phyloP scores from a whole-genome alignment of 2,797 vertebrate genomes.

The Rhinoraja longicauda region DNA sequence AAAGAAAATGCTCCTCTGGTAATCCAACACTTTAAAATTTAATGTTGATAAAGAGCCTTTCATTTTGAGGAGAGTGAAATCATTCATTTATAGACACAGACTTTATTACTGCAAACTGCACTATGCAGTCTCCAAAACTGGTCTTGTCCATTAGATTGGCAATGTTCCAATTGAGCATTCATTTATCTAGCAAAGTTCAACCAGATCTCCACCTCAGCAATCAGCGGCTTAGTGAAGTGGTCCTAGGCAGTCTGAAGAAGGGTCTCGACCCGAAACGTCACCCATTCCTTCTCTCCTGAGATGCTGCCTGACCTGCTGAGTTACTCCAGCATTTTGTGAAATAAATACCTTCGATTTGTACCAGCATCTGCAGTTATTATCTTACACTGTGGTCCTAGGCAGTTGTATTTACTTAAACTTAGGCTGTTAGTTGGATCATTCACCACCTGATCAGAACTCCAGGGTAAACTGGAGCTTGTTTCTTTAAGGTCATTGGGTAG shows the following conservation, averaged over 20 bases:
- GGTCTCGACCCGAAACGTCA: no score
- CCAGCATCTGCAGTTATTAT: no score
- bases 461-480: neutral
- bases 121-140: neutral
- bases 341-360: no score
- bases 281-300: no score
- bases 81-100: neutral
- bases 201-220: neutral
- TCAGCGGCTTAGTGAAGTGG: neutral
- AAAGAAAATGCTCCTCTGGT: neutral
- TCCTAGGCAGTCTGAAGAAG: no score
- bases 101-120: neutral
- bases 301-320: no score
- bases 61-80: slow-evolving; percentile 21
- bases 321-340: no score
- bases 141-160: neutral
- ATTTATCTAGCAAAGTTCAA: neutral
- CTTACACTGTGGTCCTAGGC: neutral
- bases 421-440: neutral
- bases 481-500: neutral
- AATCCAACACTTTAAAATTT: neutral
- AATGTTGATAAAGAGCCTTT: neutral
- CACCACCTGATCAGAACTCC: no score
- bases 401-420: neutral
- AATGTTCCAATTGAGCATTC: neutral